Conservation (phyloP, 2,797 vertebrate genomes). For the Anisognathus igniventris region DNA sequence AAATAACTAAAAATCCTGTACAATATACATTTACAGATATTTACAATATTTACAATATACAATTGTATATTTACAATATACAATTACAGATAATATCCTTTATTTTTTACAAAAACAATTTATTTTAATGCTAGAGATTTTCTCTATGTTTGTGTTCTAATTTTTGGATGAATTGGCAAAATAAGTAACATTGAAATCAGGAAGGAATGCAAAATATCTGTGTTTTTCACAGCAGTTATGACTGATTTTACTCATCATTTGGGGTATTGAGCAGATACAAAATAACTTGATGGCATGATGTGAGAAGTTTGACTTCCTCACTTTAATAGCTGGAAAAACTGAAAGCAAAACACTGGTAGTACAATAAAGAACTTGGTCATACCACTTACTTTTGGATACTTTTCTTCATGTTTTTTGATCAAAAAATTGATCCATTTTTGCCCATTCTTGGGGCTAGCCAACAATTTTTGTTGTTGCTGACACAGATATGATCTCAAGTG, state of each 20-base stretch:
- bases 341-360: neutral
- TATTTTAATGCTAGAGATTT: neutral
- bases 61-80: too few species aligned
- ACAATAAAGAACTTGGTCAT: neutral
- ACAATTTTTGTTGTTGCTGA: neutral
- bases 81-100: too few species aligned
- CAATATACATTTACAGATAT: neutral
- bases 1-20: neutral
- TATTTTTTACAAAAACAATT: neutral
- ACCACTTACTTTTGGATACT: neutral
- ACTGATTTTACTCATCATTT: neutral
- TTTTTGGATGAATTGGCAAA: neutral
- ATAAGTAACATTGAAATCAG: neutral
- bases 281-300: neutral
- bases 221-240: neutral
- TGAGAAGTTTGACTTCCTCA: neutral
- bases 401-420: neutral
- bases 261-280: neutral
- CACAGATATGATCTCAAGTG: neutral
- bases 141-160: neutral
- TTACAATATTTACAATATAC: too few species aligned
- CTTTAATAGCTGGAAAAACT: neutral
- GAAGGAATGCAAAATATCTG: neutral
- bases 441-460: neutral
- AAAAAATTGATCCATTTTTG: neutral